These are phyloP conservation scores for Limnephilus lunatus DNA, from an alignment of 2,888 invertebrate species.

Conservation along the genomic window DNA sequence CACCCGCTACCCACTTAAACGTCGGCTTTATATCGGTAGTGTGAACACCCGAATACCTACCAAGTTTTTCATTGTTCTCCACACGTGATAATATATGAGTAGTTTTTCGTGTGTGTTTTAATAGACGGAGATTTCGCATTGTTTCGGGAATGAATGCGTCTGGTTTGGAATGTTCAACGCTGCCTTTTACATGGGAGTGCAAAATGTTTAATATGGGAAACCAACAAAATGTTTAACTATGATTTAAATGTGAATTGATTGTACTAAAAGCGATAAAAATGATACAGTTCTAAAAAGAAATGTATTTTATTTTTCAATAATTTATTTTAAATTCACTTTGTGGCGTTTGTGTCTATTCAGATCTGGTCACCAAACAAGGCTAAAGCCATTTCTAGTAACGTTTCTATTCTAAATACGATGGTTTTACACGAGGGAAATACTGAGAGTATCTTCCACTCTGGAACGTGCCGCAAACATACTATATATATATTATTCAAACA, in stretches of 20 bases:
- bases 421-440: no score
- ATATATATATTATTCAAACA: no score
- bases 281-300: no score
- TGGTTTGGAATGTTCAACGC: background rate
- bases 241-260: background rate
- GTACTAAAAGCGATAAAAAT: background rate
- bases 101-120: constrained; percentile 1
- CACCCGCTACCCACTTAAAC: constrained; percentile 3
- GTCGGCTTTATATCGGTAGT: constrained; percentile 21
- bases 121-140: constrained; percentile 11
- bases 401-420: no score
- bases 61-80: constrained; percentile 20
- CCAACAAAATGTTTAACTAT: background rate
- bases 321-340: no score
- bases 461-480: no score
- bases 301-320: no score
- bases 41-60: background rate
- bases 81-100: background rate
- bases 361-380: no score
- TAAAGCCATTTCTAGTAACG: no score
- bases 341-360: no score
- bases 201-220: background rate
- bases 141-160: constrained; percentile 3
- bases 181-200: background rate
- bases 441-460: no score